These are phyloP conservation scores for Hesperia comma DNA, from an alignment of 2,888 invertebrate species.

Conservation along the genomic window DNA sequence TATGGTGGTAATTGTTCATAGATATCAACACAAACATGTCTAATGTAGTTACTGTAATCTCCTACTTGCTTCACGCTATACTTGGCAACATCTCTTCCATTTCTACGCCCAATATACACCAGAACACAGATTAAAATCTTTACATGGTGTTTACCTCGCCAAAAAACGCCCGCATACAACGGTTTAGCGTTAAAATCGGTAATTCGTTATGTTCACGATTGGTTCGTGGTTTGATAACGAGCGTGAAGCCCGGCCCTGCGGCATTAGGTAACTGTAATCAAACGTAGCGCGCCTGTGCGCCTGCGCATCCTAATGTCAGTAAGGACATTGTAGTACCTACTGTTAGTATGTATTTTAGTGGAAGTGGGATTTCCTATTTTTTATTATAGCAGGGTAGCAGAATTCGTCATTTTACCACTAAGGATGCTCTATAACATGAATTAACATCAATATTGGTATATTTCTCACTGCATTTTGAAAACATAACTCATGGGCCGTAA, in stretches of 20 bases:
- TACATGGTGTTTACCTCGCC: neutral
- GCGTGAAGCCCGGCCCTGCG: slow-evolving; percentile 41
- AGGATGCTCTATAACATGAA: no score
- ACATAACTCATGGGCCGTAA: no score
- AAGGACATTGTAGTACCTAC: neutral
- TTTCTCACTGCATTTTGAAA: no score
- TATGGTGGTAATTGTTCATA: no score
- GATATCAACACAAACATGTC: no score
- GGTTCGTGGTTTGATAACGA: slow-evolving; percentile 8
- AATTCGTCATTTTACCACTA: no score
- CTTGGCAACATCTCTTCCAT: no score
- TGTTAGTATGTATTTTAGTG: slow-evolving; percentile 2
- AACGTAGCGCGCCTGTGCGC: slow-evolving; percentile 38
- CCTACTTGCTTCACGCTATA: no score
- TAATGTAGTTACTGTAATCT: no score
- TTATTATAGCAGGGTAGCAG: neutral
- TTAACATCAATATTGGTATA: no score
- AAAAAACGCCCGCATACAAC: neutral
- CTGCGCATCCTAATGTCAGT: slow-evolving; percentile 44
- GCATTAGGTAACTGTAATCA: slow-evolving; percentile 40
- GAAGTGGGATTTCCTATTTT: neutral
- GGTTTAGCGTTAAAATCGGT: slow-evolving; percentile 25
- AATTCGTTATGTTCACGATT: slow-evolving; percentile 26
- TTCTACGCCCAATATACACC: no score
- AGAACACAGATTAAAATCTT: neutral